Evolutionary conservation across 2,797 vertebrate genomes (phyloP).

Genomic region (Alfaro cultratus): DNA sequence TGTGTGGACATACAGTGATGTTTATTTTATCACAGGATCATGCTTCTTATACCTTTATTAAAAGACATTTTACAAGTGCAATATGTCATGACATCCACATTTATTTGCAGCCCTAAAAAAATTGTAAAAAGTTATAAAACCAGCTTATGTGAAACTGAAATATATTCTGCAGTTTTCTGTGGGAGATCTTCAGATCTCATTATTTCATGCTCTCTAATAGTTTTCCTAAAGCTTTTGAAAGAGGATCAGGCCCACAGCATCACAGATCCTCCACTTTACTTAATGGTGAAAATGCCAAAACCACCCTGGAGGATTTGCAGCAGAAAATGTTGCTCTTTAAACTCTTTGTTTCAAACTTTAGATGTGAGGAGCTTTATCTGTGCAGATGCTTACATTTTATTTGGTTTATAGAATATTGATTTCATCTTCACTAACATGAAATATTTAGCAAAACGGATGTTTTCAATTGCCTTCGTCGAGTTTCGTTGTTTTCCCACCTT

Average conservation of each 20-base stretch:
- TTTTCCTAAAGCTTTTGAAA: not conserved
- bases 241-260: not conserved
- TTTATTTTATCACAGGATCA: not conserved
- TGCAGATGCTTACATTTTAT: not conserved
- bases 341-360: not conserved
- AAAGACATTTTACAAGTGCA: not conserved
- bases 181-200: not conserved
- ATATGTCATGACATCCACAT: not conserved
- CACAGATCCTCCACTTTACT: not conserved
- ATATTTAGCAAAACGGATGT: no score
- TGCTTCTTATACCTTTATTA: not conserved
- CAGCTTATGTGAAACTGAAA: not conserved
- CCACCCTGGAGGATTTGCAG: not conserved
- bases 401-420: not conserved
- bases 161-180: not conserved
- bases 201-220: not conserved
- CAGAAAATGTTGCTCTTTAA: not conserved
- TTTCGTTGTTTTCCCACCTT: not conserved
- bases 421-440: not conserved
- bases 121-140: not conserved
- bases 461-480: not conserved
- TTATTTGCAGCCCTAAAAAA: not conserved
- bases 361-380: not conserved
- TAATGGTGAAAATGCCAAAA: not conserved
- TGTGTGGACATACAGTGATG: not conserved